Evolutionary conservation across 2,888 invertebrate species (phyloP), one percentile per base, ranked within the genome.

Genomic region (Drosophila rellima): DNA sequence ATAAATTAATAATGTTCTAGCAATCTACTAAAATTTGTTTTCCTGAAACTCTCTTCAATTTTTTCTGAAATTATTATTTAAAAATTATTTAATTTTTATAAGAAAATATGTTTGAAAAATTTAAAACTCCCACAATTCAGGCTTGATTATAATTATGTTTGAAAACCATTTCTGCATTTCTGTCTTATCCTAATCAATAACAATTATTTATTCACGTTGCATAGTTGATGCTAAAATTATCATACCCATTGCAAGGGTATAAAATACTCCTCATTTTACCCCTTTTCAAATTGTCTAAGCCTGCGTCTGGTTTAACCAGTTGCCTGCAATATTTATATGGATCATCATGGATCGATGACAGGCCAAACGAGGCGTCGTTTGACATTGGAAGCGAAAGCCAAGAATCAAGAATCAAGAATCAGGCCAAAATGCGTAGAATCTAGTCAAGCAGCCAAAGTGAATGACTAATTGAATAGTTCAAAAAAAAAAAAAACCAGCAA

Each of bases 311-410:
- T 87, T 84, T 52, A 31, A 74, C 85, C 85, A 52, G 86, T 88
- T 86, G 20, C 5, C 3, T 17, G 33, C 52, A 42, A 33, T 55
- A 61, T 70, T 63, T 74, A 60, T 67, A 63, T 67, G 63, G 64
- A 73, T 66, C 77, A 77, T 51, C 61, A 52, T 35, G 52, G 52
- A 81, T 89, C 82, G 88, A 87, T 85, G 88, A 87, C 75, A 84
- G 77, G 62, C 76, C 63, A 71, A 80, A 73, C 57, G 71, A 68
- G 29, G 64, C 42, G 65, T 40, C 60, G 60, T 62, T 82, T 86
- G 89, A 82, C 89, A 88, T 86, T 88, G 87, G 80, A 82, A 88
- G 89, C 83, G 83, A 84, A 84, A 45, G 45, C 45, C 45, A 26
- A 45, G 45, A 45, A 26, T n/a, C 44, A 15, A 45, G 45, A 15